These are phyloP conservation scores for Phalacrocorax pelagicus DNA, from an alignment of 2,113 vertebrate genomes.

Conservation along the genomic window DNA sequence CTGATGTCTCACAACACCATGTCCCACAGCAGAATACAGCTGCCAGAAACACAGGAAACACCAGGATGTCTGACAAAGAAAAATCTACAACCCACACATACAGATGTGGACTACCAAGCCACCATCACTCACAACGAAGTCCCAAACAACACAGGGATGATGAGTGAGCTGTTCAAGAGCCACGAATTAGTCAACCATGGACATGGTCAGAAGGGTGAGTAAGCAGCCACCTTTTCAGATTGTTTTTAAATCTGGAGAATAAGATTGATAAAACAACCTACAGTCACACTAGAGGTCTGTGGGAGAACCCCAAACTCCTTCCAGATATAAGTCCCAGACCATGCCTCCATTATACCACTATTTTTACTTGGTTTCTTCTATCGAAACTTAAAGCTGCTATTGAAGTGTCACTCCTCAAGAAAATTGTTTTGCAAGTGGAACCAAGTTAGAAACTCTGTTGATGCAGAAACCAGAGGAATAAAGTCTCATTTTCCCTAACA, in stretches of 20 bases:
- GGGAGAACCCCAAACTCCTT: not conserved
- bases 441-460: not conserved
- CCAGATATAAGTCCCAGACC: not conserved
- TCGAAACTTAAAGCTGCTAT: not conserved
- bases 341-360: not conserved
- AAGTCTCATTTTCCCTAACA: not conserved
- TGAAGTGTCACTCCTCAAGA: not conserved
- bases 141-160: accelerated
- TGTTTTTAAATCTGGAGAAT: not conserved
- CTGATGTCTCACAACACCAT: not conserved
- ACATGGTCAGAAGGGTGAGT: not conserved
- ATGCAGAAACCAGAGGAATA: not conserved
- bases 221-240: not conserved
- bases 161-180: not conserved
- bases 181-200: not conserved
- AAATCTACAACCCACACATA: not conserved
- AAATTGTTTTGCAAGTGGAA: not conserved
- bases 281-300: not conserved
- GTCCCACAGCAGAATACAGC: not conserved
- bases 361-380: not conserved
- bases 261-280: not conserved
- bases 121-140: not conserved
- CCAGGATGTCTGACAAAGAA: not conserved
- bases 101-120: not conserved
- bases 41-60: not conserved